phyloP scores from a whole-genome alignment of 2,113 vertebrate species.

The Takifugu flavidus region DNA sequence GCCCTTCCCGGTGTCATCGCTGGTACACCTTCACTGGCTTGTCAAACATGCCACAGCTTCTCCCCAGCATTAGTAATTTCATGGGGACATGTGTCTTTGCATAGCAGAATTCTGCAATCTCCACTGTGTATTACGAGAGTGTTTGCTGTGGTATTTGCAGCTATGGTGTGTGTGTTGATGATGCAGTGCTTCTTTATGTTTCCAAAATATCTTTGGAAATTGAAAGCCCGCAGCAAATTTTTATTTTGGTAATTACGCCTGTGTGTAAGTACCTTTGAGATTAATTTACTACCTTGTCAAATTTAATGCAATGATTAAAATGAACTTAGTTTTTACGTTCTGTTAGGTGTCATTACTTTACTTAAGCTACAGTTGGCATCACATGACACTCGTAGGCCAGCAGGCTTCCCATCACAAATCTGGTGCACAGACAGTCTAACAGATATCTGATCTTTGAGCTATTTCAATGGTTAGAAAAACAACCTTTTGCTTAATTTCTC shows the following conservation, averaged over 20 bases:
- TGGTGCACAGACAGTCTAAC: conserved; percentile 30
- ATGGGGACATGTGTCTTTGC: conserved; percentile 45
- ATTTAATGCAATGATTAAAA: conserved; percentile 70
- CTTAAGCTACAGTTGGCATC: not conserved
- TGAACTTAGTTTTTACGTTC: conserved; percentile 43
- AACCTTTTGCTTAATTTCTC: too few relatives aligned
- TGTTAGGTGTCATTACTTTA: not conserved
- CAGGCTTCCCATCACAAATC: not conserved
- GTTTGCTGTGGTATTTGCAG: conserved; percentile 15
- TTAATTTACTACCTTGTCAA: conserved; percentile 71
- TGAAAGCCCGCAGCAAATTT: conserved; percentile 57
- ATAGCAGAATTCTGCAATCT: conserved; percentile 22
- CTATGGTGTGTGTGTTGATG: conserved; percentile 43
- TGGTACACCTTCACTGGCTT: conserved; percentile 32
- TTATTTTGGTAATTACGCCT: conserved; percentile 75
- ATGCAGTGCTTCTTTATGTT: conserved; percentile 49
- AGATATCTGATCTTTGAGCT: conserved; percentile 6
- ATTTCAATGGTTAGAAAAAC: too few relatives aligned
- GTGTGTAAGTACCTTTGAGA: conserved; percentile 69
- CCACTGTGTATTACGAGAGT: conserved; percentile 25
- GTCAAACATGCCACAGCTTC: conserved; percentile 42
- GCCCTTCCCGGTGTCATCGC: conserved; percentile 45
- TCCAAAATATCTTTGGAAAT: conserved; percentile 70
- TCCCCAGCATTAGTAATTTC: conserved; percentile 41
- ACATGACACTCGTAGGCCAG: not conserved